phyloP scores from a whole-genome alignment of 2,888 invertebrate species.

The Lithophane socia region DNA sequence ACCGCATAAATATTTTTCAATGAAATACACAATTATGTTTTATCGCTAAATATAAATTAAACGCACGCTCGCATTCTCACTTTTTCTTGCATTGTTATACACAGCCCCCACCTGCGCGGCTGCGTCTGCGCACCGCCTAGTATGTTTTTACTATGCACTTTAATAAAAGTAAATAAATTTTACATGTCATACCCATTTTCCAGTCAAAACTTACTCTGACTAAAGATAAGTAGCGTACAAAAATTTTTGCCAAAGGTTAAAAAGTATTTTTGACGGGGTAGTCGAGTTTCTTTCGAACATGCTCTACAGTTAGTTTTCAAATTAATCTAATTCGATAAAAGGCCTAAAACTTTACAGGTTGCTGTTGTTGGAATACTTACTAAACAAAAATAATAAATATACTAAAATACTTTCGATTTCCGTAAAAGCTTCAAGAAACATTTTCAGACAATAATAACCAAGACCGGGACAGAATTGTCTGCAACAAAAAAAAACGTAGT shows the following conservation, averaged over 20 bases:
- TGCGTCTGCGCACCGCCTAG: conserved; percentile 51
- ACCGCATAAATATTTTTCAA: conserved; percentile 61
- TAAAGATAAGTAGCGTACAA: neutral
- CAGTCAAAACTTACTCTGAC: neutral
- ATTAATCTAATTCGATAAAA: neutral
- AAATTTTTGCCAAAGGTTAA: neutral
- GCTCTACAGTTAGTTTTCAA: neutral
- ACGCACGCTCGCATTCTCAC: conserved; percentile 62
- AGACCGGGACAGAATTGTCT: too few relatives aligned
- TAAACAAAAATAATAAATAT: neutral
- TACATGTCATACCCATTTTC: conserved; percentile 2
- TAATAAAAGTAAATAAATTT: conserved; percentile 16
- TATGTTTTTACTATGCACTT: conserved; percentile 38
- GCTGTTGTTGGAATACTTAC: neutral
- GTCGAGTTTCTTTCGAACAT: neutral
- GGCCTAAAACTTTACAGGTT: neutral
- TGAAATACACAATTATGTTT: conserved; percentile 70
- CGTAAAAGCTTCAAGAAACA: neutral
- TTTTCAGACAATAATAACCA: neutral
- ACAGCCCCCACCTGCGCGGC: conserved; percentile 62
- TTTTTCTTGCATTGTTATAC: conserved; percentile 67
- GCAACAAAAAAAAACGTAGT: neutral
- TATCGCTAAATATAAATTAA: conserved; percentile 70
- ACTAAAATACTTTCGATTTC: neutral
- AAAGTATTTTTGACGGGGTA: neutral